These are phyloP conservation scores for Amniataba percoides DNA, from an alignment of 2,797 vertebrate genomes.

Conservation along the genomic window DNA sequence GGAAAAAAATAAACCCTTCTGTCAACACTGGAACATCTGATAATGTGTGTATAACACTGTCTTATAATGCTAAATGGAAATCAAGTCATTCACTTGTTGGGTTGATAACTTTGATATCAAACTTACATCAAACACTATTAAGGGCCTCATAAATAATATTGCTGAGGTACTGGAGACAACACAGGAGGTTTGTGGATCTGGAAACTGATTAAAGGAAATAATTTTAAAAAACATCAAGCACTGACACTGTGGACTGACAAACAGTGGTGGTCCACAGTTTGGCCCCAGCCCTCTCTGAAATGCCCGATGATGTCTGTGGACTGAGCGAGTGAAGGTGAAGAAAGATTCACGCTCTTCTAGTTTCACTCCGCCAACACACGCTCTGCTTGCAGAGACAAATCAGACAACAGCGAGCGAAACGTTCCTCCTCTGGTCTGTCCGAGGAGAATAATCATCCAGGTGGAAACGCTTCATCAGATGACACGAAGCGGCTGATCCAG, in stretches of 20 bases:
- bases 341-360: constrained; percentile 7
- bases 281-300: constrained; percentile 20
- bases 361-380: not conserved
- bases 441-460: not conserved
- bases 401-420: not conserved
- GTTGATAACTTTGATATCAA: not conserved
- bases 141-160: constrained; percentile 37
- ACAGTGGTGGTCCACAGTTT: not conserved
- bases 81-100: constrained; percentile 4
- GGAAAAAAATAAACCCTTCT: constrained; percentile 8
- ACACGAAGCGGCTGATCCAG: constrained; percentile 2
- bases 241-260: constrained; percentile 9
- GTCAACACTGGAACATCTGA: constrained; percentile 18
- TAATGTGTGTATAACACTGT: constrained; percentile 16
- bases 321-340: not conserved
- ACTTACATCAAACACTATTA: not conserved
- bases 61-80: constrained; percentile 26
- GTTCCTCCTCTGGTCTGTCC: not conserved
- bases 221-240: not conserved
- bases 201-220: not conserved
- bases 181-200: not conserved
- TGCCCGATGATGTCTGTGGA: constrained; percentile 8
- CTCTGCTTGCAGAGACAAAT: not conserved
- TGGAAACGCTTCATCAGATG: not conserved
- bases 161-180: constrained; percentile 28